A percentile compares a stretch with the other conserved stretches of the same genome.
Evolutionary conservation across 2,888 invertebrate species (phyloP).

Genomic region (Synergus gifuensis): DNA sequence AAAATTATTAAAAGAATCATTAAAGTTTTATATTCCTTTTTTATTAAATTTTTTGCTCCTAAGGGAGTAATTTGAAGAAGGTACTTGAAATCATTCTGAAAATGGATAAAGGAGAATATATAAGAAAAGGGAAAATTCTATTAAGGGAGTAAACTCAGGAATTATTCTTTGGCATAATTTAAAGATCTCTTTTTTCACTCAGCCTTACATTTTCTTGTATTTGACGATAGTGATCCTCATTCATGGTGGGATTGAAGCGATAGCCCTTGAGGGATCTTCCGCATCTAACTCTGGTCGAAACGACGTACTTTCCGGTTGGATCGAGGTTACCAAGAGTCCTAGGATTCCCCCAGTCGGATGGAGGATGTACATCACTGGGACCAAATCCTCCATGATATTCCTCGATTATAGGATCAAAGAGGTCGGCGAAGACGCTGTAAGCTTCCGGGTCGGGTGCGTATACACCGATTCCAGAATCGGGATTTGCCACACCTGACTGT

Average conservation of each 20-base stretch:
- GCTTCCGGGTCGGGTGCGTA: slow-evolving; percentile 84
- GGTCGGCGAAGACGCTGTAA: slow-evolving; percentile 82
- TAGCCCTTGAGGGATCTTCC: slow-evolving; percentile 82
- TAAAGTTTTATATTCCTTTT: not conserved
- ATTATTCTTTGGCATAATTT: slow-evolving; percentile 25
- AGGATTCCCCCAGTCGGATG: slow-evolving; percentile 67
- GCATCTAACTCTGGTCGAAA: slow-evolving; percentile 84
- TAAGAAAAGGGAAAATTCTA: not conserved
- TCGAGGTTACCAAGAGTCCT: slow-evolving; percentile 81
- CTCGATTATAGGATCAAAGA: slow-evolving; percentile 85
- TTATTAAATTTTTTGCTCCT: not conserved
- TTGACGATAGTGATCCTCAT: slow-evolving; percentile 82
- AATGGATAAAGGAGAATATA: not conserved
- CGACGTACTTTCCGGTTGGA: slow-evolving; percentile 81
- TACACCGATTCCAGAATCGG: slow-evolving; percentile 80
- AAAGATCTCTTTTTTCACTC: slow-evolving; percentile 21
- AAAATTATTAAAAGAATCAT: not conserved
- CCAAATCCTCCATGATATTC: slow-evolving; percentile 84
- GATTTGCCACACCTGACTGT: slow-evolving; percentile 83
- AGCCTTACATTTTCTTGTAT: slow-evolving; percentile 80
- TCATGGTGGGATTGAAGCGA: slow-evolving; percentile 85
- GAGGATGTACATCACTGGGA: slow-evolving; percentile 81
- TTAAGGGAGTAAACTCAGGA: not conserved
- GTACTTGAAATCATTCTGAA: not conserved
- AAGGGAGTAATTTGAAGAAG: not conserved